Evolutionary conservation across 2,797 vertebrate species (phyloP), one percentile per base, ranked within the genome.

Genomic region (Paguma larvata): DNA sequence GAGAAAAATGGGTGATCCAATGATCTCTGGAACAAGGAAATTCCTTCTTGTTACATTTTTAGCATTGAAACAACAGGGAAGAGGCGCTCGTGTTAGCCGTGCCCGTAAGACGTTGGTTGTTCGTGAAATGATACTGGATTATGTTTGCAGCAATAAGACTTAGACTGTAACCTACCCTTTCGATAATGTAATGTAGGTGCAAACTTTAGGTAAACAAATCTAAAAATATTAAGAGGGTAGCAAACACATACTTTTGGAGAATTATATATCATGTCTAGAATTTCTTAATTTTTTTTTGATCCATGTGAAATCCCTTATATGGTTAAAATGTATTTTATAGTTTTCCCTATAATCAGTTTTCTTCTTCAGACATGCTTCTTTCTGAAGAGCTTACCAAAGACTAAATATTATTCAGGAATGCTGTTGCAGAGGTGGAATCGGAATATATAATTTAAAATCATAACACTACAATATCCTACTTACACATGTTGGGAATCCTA

Each of bases 221-320:
- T 95, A 77, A 86, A 84, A 56, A 25, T 56, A 44, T 62, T 34
- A 30, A 77, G 41, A 79, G 11, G 19, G 68, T 85, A 75, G 1
- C 44, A 96, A 53, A 16, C 13, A 67, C 25, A 30, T 27, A 2
- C n/a, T 92, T 30, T 48, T 67, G 65, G 44, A 95, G 46, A 87
- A 16, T 89, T 91, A 79, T 46, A 41, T 85, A 72, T 59, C 14
- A 77, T 46, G 32, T 68, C 7, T 84, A 70, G 27, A 78, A 59
- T 67, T 91, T 88, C 25, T 86, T 56, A 94, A 92, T 83, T 92
- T 94, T 85, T 85, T 32, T 86, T 89, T 95, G 23, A 79, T 79
- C 13, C 12, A 16, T 8, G 21, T 93, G 41, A 94, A 88, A 72
- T 25, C n/a, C 16, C 77, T 79, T 46, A 34, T 73, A 41, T 30